Base-by-base conservation (phyloP, 2,113 vertebrate genomes). In the Dermatemys mawii region DNA sequence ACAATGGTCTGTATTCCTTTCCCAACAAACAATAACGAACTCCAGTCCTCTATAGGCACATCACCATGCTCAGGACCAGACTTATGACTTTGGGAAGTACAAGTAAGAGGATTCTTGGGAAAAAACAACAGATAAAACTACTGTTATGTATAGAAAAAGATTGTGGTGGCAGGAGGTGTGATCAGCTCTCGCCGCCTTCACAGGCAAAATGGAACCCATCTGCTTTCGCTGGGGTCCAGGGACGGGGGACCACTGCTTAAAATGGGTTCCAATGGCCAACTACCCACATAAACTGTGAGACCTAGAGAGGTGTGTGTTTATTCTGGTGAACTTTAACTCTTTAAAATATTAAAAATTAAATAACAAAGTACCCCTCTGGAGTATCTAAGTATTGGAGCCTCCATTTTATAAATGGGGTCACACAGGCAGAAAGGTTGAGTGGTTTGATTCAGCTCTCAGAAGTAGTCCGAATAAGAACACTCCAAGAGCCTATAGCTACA, bases 201-300 rank as follows among this genome's bases (percentile, higher is more conserved):
- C 41, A 78, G 50, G 38, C 67, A 22, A 85, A 81, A 92, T 5
- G 0, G 78, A 95, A 67, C 0, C 2, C 63, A 83, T 86, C 90
- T 90, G n/a, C 53, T 90, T 89, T 88, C 8, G 86, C 16, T 90
- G 78, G 84, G 82, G 93, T 88, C 89, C 63, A 93, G 63, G 87
- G 44, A 88, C 26, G 32, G 41, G 3, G 94, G 78, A 46, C 19
- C 73, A 75, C 53, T 16, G 49, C 78, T 90, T 93, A 70, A 90
- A 95, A 90, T 80, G 6, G 1, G 1, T 83, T n/a, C 26, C 22
- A 26, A 44, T 24, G 10, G 70, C 24, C 41, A 75, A 8, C 24
- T 27, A 13, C 26, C 93, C 93, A 84, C n/a, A 90, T 83, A 87
- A 81, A 50, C 90, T 93, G 50, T 13, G 87, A 27, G 21, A 67